Conservation (phyloP, 2,888 invertebrate species). For the Laothoe populi region DNA sequence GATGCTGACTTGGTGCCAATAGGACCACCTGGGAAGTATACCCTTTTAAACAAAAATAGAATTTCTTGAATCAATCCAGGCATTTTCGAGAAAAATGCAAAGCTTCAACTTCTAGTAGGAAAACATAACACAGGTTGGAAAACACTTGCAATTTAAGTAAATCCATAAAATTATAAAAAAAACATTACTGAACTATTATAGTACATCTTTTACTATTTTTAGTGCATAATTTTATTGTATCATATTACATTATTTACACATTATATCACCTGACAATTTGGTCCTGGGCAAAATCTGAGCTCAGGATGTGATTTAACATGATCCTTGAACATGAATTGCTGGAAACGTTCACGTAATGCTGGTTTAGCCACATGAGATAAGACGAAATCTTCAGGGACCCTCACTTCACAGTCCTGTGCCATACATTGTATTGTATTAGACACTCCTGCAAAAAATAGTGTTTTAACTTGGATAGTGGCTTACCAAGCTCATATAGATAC, state of each 20-base stretch:
- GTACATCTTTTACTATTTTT: too few species aligned
- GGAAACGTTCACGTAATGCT: slow-evolving; percentile 94
- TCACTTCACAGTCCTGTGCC: slow-evolving; percentile 96
- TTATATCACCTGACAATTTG: slow-evolving; percentile 91
- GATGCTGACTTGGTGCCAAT: too few species aligned
- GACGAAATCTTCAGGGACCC: slow-evolving; percentile 98
- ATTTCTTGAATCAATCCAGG: too few species aligned
- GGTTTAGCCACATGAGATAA: slow-evolving; percentile 93
- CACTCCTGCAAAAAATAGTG: slow-evolving; percentile 80
- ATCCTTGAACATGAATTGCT: slow-evolving; percentile 97
- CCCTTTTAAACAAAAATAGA: too few species aligned
- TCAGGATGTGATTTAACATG: slow-evolving; percentile 97
- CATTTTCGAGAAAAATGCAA: too few species aligned
- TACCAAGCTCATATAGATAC: background rate
- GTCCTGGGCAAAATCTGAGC: slow-evolving; percentile 97
- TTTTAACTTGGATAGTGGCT: background rate
- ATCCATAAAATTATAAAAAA: too few species aligned
- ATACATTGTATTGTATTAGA: slow-evolving; percentile 97
- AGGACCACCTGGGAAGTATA: too few species aligned
- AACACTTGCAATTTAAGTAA: too few species aligned
- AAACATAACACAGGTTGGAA: too few species aligned
- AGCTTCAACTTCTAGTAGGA: too few species aligned
- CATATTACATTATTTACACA: slow-evolving; percentile 13
- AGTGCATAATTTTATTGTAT: too few species aligned
- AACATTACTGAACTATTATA: background rate